Evolutionary conservation across 2,113 vertebrate genomes (phyloP).

Genomic region (Lamprotornis superbus): DNA sequence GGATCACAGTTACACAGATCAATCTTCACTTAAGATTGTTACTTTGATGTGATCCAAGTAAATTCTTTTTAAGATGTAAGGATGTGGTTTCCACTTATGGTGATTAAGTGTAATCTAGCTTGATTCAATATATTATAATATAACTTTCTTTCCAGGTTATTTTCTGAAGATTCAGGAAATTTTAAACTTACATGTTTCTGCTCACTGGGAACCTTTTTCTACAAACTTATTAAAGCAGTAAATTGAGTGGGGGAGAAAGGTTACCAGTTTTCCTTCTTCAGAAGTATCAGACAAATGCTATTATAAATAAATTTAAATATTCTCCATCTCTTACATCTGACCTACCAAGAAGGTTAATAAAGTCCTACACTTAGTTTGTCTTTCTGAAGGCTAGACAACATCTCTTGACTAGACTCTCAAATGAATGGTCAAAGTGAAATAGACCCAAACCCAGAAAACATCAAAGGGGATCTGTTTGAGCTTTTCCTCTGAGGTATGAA

Average conservation of each 20-base stretch:
- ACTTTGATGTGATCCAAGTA: conserved; percentile 37
- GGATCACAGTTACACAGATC: background rate
- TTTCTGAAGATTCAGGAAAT: background rate
- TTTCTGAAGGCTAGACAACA: background rate
- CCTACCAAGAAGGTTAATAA: background rate
- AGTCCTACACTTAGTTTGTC: background rate
- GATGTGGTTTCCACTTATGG: background rate
- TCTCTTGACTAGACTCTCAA: background rate
- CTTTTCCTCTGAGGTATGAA: background rate
- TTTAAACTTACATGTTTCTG: background rate
- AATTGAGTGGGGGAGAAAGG: background rate
- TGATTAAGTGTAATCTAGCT: conserved; percentile 49
- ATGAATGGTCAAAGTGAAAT: background rate
- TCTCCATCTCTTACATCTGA: background rate
- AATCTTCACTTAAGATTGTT: conserved; percentile 51
- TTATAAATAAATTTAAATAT: background rate
- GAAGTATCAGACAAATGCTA: background rate
- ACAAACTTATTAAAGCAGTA: background rate
- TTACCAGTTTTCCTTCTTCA: background rate
- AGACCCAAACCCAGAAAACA: background rate
- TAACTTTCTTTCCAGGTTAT: background rate
- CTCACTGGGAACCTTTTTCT: background rate
- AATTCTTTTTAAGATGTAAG: conserved; percentile 29
- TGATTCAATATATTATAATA: background rate
- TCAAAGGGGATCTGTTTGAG: background rate